Evolutionary conservation across 2,888 invertebrate species (phyloP), one percentile per base, ranked within the genome.

Genomic region (Anthophora plumipes): DNA sequence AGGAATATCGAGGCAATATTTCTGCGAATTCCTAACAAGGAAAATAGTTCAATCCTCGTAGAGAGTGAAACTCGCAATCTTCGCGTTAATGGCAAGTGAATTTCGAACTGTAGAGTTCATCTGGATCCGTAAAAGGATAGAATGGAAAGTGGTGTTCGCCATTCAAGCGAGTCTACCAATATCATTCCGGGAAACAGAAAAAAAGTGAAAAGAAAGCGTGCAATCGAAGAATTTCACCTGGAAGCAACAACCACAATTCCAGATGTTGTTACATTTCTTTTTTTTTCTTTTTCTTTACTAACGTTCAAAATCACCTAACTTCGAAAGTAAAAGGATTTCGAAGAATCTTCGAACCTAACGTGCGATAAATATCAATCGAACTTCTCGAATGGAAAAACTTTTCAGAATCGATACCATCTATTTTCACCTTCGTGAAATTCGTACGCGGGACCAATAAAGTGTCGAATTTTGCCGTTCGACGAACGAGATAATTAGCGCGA

Each of bases 401-500:
- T 12, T 20, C 1, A 9, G 20, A 20, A 64, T 37, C 64, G 48
- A 64, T 14, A 31, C 5, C 17, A n/a, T 64, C 20, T 48, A 31
- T 48, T 48, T 20, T 8, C 43, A 25, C 31, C 17, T 12, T 14
- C 22, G 37, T 20, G 11, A 22, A 48, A 20, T 48, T 60, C 39
- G 8, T n/a, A 50, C 59, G 55, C 14, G 43, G n/a, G 9, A 8
- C 0, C n/a, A 41, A 41, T 20, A 12, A 63, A 48, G 46, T 14
- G 6, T 64, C 37, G 46, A 57, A 71, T 43, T 31, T 37, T n/a
- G 52, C 50, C 22, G 46, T n/a, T 43, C 48, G 54, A 60, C 25
- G 48, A 64, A 39, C 25, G 69, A 41, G 37, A 37, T 61, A 57
- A 70, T 79, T 75, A 71, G 54, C 61, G 43, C 71, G 83, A 84